phyloP scores from a whole-genome alignment of 23 tunicate species.

The Trididemnum miniatum region DNA sequence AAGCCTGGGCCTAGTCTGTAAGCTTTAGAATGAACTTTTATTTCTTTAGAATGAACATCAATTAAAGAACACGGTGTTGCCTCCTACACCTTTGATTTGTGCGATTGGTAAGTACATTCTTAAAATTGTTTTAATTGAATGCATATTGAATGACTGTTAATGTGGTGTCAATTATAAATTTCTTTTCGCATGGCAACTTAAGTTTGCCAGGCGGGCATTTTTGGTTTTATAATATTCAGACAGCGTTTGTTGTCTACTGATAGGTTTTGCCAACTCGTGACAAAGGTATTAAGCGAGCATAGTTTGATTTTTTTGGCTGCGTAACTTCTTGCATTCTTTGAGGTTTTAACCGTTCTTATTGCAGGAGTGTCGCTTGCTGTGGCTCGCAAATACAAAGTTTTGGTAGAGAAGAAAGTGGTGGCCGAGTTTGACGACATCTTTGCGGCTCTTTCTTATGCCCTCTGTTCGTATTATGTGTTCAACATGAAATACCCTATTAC shows the following conservation, averaged over 20 bases:
- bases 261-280: neutral
- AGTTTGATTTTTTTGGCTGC: neutral
- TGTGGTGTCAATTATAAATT: neutral
- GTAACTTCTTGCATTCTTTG: neutral
- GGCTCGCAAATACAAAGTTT: neutral
- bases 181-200: neutral
- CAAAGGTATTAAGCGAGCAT: neutral
- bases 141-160: neutral
- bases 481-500: neutral
- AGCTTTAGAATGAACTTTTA: neutral
- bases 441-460: neutral
- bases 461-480: neutral
- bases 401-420: neutral
- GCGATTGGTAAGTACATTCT: neutral
- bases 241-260: neutral
- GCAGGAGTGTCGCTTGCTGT: neutral
- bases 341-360: neutral
- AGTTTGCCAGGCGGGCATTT: neutral
- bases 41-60: neutral
- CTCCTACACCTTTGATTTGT: neutral
- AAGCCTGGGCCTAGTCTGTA: too few relatives aligned
- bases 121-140: neutral
- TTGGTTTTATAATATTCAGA: neutral
- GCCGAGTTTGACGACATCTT: neutral
- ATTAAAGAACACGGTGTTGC: neutral